Evolutionary conservation across 1,140 invertebrate genomes (phyloP).

Genomic region (Sitophilus oryzae): DNA sequence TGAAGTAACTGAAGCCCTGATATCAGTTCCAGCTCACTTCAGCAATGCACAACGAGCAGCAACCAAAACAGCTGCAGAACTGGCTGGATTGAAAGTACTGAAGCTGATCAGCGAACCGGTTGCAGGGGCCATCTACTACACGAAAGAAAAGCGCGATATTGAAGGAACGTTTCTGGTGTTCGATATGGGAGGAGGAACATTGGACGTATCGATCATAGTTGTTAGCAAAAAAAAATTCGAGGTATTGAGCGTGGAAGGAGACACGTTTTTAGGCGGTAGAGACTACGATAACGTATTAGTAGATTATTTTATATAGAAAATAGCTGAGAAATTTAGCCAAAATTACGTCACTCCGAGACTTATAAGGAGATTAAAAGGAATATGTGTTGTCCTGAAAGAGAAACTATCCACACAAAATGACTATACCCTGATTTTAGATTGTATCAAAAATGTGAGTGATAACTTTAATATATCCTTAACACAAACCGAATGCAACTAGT

Average conservation of each 20-base stretch:
- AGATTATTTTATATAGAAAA: conserved; percentile 28
- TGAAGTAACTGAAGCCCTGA: not conserved
- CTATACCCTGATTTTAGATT: not conserved
- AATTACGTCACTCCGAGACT: not conserved
- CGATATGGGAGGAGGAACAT: no score
- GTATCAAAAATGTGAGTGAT: conserved; percentile 65
- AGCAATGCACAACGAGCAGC: no score
- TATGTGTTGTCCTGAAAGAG: not conserved
- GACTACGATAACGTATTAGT: no score
- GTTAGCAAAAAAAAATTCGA: conserved; percentile 67
- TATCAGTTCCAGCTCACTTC: not conserved
- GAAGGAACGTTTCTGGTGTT: conserved; percentile 47
- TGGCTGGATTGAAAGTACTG: no score
- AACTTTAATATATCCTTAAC: conserved; percentile 73
- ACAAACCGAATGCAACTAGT: conserved; percentile 65
- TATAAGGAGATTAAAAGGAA: not conserved
- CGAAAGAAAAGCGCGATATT: conserved; percentile 25
- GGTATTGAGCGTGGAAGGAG: no score
- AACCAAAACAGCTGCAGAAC: no score
- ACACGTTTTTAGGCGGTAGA: no score
- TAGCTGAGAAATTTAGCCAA: not conserved
- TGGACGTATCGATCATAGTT: conserved; percentile 69
- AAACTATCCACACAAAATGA: not conserved
- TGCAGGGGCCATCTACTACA: conserved; percentile 61
- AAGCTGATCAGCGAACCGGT: no score